Base-by-base conservation (phyloP, 2,797 vertebrate genomes). In the Parotocinclus haroldoi region DNA sequence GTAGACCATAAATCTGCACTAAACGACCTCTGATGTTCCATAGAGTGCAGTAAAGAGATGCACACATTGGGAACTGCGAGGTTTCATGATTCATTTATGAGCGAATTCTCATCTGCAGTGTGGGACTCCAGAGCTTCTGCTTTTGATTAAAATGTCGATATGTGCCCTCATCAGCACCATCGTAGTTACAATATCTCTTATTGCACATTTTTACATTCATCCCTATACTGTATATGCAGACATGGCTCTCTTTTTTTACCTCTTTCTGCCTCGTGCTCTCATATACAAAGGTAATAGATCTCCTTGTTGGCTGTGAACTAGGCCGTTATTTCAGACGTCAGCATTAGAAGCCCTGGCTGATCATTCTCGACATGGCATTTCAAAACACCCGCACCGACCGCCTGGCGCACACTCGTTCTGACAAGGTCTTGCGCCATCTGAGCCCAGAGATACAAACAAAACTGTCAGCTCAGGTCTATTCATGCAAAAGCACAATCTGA, bases 141-240 rank as follows among this genome's bases (percentile, higher is more conserved):
- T 69, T 76, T 73, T 62, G 73, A 78, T 79, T 65, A 76, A 76
- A n/a, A 27, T 27, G 27, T 27, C 27, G 27, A 27, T 27, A 27
- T 27, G 61, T 68, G 64, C 66, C 16, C 62, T 74, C 69, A 78
- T 76, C 78, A 73, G 57, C 68, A 68, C 58, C 65, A 73, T 77
- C 73, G 72, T 61, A 76, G 62, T 64, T 62, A 61, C 58, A 49
- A 69, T 70, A 63, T 66, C 39, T 61, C 66, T 42, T 16, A 40
- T 56, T 67, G 64, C n/a, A 60, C 65, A 42, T 11, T 9, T 42
- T 42, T 8, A 42, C 7, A 42, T 42, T 11, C 12, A 3, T 48
- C 10, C 7, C 12, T 48, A 48, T 48, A 44, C 12, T 48, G 14
- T 48, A 44, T 44, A 9, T 7, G 42, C 9, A 44, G 42, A 1